Evolutionary conservation across 2,113 vertebrate genomes (phyloP).

Genomic region (Aspiorhynchus laticeps): DNA sequence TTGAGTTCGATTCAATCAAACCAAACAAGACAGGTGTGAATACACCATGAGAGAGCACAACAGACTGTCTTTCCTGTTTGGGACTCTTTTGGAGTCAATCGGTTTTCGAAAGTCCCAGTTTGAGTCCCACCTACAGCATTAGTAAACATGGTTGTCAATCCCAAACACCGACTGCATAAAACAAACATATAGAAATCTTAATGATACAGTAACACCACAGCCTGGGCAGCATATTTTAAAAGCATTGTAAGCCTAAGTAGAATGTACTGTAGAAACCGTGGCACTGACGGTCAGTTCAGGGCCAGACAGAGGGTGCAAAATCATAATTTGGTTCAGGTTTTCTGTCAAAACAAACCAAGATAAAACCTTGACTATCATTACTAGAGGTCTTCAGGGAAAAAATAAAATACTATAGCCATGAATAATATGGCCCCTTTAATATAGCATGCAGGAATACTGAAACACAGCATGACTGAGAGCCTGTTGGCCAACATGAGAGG

Average conservation of each 20-base stretch:
- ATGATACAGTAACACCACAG: not conserved
- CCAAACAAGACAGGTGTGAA: too few relatives aligned
- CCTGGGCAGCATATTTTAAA: not conserved
- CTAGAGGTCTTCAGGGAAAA: not conserved
- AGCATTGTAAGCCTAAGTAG: not conserved
- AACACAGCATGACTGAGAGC: conserved; percentile 24
- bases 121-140: not conserved
- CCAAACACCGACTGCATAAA: not conserved
- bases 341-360: not conserved
- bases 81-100: not conserved
- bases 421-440: not conserved
- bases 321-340: not conserved
- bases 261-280: not conserved
- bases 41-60: not conserved
- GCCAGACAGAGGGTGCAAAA: not conserved
- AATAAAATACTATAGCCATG: conserved; percentile 6
- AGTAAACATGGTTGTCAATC: not conserved
- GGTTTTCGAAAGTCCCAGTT: not conserved
- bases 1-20: too few relatives aligned
- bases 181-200: not conserved
- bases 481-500: not conserved
- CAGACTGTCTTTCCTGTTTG: not conserved
- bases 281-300: not conserved
- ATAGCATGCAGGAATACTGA: conserved; percentile 5
- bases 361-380: not conserved